Evolutionary conservation across 2,113 vertebrate species (phyloP), one percentile per base, ranked within the genome.

Genomic region (Perca flavescens): DNA sequence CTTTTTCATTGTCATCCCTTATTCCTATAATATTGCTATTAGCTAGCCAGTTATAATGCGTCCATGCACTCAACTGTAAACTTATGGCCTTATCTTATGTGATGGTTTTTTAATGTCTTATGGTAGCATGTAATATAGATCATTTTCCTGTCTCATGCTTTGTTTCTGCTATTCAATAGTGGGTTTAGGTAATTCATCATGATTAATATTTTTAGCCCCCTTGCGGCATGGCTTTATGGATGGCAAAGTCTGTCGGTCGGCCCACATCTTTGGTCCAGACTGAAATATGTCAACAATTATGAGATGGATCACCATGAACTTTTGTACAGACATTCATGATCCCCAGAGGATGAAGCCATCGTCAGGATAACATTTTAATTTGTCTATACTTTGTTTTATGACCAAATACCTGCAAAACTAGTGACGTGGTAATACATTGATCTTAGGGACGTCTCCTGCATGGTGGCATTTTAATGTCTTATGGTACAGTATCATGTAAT

Each of bases 51-150:
- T 70, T 15, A 19, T 21, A 58, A 77, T 83, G 31, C 3, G 5
- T 25, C 28, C 19, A 60, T 36, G 17, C 62, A 70, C 25, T 72
- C 36, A 46, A 10, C 70, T 49, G 53, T 77, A n/a, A 79, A 71
- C 43, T 53, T 21, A 31, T 36, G 28, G 70, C 80, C 68, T 57
- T n/a, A 19, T 47, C 7, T 64, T 49, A 28, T 5, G 2, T 61
- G 13, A 65, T 62, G 2, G n/a, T 21, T 40, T 70, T 82, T 86
- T 69, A 73, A 62, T 72, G 21, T 67, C n/a, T 65, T 50, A 46
- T 58, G 13, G 2, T 7, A 72, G 67, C 52, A 78, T 83, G 15
- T 36, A 58, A 58, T 36, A 68, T n/a, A 53, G 40, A 53, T 40
- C 0, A 56, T 67, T 16, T 76, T 25, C 31, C 3, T 13, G 49